phyloP scores from a whole-genome alignment of 1,140 invertebrate genomes.

The Trichonephila inaurata region DNA sequence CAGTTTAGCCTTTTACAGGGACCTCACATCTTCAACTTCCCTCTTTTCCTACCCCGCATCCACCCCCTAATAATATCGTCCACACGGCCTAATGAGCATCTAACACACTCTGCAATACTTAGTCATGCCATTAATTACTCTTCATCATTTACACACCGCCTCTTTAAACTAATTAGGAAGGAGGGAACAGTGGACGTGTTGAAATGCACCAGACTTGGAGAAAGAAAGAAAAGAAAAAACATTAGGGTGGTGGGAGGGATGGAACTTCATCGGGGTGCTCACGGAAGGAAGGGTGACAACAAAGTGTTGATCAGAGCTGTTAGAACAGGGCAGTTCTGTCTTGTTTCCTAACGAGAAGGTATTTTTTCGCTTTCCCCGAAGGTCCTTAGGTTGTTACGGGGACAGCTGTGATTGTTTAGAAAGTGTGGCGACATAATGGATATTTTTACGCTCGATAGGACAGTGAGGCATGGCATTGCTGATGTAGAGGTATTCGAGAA shows the following conservation, averaged over 20 bases:
- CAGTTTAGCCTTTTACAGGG: neutral
- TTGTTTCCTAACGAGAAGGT: conserved; percentile 1
- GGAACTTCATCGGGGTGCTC: neutral
- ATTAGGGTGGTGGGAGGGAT: neutral
- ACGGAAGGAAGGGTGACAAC: neutral
- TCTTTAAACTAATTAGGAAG: conserved; percentile 67
- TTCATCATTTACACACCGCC: conserved; percentile 64
- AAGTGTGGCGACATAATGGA: conserved; percentile 26
- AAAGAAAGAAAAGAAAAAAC: neutral
- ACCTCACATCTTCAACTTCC: conserved; percentile 2
- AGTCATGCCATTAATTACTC: conserved; percentile 57
- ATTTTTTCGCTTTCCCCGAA: neutral
- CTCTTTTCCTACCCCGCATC: neutral
- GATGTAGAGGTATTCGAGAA: neutral
- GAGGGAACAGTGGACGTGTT: too few species aligned
- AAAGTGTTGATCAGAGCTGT: conserved; percentile 37
- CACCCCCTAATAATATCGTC: conserved; percentile 26
- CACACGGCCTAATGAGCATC: conserved; percentile 61
- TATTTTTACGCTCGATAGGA: conserved; percentile 21
- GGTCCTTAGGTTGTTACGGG: neutral
- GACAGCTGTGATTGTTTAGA: conserved; percentile 27
- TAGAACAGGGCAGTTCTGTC: conserved; percentile 33
- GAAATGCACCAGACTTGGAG: too few species aligned
- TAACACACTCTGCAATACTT: conserved; percentile 51
- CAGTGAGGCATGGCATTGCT: neutral